Conservation (phyloP, 2,797 vertebrate species). For the Mus minutoides region DNA sequence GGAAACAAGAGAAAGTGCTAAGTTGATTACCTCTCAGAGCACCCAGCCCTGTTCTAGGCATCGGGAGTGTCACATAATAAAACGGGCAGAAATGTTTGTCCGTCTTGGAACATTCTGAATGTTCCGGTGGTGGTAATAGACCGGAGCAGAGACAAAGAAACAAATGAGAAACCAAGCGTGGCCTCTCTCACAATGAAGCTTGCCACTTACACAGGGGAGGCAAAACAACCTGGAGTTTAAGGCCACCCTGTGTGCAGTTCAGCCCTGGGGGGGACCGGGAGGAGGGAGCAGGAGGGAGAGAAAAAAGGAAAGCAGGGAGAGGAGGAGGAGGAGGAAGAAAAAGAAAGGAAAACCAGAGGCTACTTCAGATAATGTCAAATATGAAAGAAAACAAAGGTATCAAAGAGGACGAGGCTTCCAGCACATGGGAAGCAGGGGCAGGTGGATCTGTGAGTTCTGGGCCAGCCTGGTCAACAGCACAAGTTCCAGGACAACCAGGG, state of each 20-base stretch:
- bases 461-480: not conserved
- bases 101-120: not conserved
- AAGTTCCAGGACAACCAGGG: not conserved
- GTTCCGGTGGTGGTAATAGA: not conserved
- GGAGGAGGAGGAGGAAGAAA: not conserved
- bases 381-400: not conserved
- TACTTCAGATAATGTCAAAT: not conserved
- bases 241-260: not conserved
- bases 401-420: not conserved
- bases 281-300: fast-evolving
- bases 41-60: not conserved
- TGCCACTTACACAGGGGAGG: not conserved
- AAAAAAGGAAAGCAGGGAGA: not conserved
- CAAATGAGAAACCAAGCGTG: not conserved
- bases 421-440: not conserved
- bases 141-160: not conserved
- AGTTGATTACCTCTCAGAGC: not conserved
- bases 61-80: not conserved
- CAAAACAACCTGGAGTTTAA: not conserved
- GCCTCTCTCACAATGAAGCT: not conserved
- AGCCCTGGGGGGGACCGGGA: not conserved
- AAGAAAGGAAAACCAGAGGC: not conserved
- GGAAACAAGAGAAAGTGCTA: not conserved
- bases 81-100: not conserved
- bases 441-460: not conserved